Evolutionary conservation across 2,113 vertebrate genomes (phyloP).

Genomic region (Quiscalus mexicanus): DNA sequence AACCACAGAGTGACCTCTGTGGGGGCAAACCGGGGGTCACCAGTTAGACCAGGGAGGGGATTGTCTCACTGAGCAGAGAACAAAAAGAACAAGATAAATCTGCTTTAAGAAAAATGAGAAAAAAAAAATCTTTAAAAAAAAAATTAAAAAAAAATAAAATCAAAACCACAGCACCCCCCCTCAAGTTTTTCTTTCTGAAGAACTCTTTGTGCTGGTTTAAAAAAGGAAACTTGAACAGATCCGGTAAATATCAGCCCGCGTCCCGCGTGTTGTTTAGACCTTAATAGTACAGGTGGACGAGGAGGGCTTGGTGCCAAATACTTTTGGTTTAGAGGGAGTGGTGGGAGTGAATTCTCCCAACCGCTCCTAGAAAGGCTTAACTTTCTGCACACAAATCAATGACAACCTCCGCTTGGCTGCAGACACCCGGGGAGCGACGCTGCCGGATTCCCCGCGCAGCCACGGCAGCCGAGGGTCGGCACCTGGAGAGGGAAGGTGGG

Average conservation of each 20-base stretch:
- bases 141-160: too few relatives aligned
- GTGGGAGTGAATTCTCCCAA: slow-evolving; percentile 89
- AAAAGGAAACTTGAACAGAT: slow-evolving; percentile 21
- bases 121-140: too few relatives aligned
- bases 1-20: neutral
- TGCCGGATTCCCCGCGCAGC: neutral
- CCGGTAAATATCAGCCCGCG: neutral
- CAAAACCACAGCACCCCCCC: neutral
- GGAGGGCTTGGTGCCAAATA: slow-evolving; percentile 90
- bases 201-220: neutral
- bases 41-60: neutral
- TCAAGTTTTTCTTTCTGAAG: neutral
- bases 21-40: neutral
- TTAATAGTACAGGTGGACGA: slow-evolving; percentile 91
- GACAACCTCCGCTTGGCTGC: slow-evolving; percentile 78
- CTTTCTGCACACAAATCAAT: slow-evolving; percentile 87
- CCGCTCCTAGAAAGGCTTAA: slow-evolving; percentile 87
- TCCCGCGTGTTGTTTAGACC: slow-evolving; percentile 72
- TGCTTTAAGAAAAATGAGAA: neutral
- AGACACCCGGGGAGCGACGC: slow-evolving; percentile 58
- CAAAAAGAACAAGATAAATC: neutral
- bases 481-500: slow-evolving; percentile 64
- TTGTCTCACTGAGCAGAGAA: neutral
- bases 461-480: neutral
- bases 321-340: slow-evolving; percentile 95